phyloP scores from a whole-genome alignment of 2,113 vertebrate genomes.

The Lepus americanus region DNA sequence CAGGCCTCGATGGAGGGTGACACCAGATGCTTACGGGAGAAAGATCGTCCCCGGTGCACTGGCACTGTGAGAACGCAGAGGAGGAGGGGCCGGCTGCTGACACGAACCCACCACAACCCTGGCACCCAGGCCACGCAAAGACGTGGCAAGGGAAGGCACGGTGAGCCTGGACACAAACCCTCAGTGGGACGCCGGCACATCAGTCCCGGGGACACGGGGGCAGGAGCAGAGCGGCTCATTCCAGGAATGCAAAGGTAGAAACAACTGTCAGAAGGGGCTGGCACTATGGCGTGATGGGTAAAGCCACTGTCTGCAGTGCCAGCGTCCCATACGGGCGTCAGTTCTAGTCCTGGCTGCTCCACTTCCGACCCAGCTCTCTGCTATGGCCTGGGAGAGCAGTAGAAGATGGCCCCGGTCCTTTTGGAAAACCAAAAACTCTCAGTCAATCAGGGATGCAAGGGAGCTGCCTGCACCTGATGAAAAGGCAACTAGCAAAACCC shows the following conservation, averaged over 20 bases:
- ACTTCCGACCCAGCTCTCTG: too few species aligned
- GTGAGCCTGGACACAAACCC: background rate
- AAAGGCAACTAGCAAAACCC: background rate
- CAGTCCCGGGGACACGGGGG: rapidly evolving
- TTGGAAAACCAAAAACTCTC: background rate
- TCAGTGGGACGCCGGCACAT: background rate
- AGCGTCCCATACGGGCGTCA: too few species aligned
- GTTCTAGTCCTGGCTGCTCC: too few species aligned
- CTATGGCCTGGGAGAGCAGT: too few species aligned
- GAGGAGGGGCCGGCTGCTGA: rapidly evolving
- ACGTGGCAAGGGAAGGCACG: background rate
- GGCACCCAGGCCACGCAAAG: background rate
- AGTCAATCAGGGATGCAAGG: background rate
- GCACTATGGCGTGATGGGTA: too few species aligned
- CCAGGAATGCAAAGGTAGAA: background rate
- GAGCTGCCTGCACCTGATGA: background rate
- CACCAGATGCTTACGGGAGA: background rate
- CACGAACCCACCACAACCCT: background rate
- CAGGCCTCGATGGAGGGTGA: background rate
- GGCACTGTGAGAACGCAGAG: background rate
- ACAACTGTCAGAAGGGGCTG: too few species aligned
- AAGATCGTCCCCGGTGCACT: too few species aligned
- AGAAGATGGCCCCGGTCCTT: too few species aligned
- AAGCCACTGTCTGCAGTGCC: too few species aligned
- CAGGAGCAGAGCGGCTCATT: background rate